These are phyloP conservation scores for Chionodraco myersi DNA, from an alignment of 2,113 vertebrate species.

Conservation along the genomic window DNA sequence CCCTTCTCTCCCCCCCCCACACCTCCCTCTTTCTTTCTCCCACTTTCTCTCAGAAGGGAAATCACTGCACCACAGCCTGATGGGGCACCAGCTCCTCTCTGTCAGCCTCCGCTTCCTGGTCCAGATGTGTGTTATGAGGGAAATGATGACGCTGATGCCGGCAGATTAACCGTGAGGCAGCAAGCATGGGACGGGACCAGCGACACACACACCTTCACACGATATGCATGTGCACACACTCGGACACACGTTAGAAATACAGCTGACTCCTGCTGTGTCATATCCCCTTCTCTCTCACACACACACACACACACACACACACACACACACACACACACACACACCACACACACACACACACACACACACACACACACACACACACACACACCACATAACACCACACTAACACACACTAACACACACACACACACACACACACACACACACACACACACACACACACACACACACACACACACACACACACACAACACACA, in stretches of 20 bases:
- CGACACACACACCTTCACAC: background rate
- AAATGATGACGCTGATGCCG: slow-evolving; percentile 2
- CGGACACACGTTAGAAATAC: slow-evolving; percentile 3
- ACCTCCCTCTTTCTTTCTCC: slow-evolving; percentile 49
- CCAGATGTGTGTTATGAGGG: slow-evolving; percentile 51
- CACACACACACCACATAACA: slow-evolving; percentile 19
- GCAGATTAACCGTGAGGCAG: slow-evolving; percentile 1
- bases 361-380: slow-evolving; percentile 26
- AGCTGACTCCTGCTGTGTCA: slow-evolving; percentile 62
- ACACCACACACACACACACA: slow-evolving; percentile 13
- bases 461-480: no score
- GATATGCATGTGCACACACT: background rate
- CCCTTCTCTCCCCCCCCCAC: slow-evolving; percentile 33
- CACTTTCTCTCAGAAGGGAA: slow-evolving; percentile 64
- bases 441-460: no score
- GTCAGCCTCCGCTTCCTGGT: slow-evolving; percentile 28
- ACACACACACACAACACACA: no score
- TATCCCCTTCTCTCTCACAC: slow-evolving; percentile 21
- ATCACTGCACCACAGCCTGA: slow-evolving; percentile 71
- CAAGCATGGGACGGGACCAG: background rate
- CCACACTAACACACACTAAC: slow-evolving; percentile 1
- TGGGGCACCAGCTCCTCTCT: slow-evolving; percentile 43
- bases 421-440: no score
- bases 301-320: slow-evolving; percentile 29
- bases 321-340: slow-evolving; percentile 24